A percentile compares a stretch with the other conserved stretches of the same genome.
phyloP scores from a whole-genome alignment of 2,797 vertebrate genomes.

The Odontamblyopus lacepedii region DNA sequence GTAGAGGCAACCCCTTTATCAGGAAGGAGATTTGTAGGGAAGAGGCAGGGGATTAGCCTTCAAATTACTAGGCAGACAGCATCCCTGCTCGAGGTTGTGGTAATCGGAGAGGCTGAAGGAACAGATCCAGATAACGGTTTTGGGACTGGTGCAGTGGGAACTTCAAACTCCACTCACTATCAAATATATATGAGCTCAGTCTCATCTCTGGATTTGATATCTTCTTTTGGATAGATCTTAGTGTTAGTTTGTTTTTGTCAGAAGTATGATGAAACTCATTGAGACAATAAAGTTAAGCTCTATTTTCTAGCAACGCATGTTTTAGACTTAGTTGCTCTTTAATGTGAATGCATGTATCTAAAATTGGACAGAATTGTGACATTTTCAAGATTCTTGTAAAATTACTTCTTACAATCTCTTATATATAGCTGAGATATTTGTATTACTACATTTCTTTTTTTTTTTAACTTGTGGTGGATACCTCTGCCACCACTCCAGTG shows the following conservation, averaged over 20 bases:
- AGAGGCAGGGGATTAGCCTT: conserved; percentile 78
- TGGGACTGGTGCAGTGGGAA: conserved; percentile 48
- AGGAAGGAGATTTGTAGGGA: conserved; percentile 74
- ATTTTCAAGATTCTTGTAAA: too few relatives aligned
- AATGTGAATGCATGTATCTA: background rate
- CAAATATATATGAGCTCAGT: conserved; percentile 44
- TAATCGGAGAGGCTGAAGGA: conserved; percentile 69
- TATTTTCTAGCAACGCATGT: background rate
- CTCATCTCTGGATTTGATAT: conserved; percentile 18
- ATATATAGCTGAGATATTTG: too few relatives aligned
- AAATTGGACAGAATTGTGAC: background rate
- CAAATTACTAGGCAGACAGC: conserved; percentile 77
- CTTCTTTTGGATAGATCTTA: background rate
- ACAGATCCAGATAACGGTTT: conserved; percentile 69
- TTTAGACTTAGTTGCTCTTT: background rate
- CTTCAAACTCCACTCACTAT: conserved; percentile 41
- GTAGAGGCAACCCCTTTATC: conserved; percentile 74
- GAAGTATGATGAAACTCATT: background rate
- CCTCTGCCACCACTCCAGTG: too few relatives aligned
- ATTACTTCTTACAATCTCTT: too few relatives aligned
- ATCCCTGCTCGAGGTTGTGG: conserved; percentile 70
- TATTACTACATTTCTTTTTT: too few relatives aligned
- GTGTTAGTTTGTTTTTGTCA: conserved; percentile 11
- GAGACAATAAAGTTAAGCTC: background rate
- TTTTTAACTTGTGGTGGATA: too few relatives aligned